A percentile compares a stretch with the other conserved stretches of the same genome.
phyloP scores from a whole-genome alignment of 2,888 invertebrate genomes.

The Leucophenga montana region DNA sequence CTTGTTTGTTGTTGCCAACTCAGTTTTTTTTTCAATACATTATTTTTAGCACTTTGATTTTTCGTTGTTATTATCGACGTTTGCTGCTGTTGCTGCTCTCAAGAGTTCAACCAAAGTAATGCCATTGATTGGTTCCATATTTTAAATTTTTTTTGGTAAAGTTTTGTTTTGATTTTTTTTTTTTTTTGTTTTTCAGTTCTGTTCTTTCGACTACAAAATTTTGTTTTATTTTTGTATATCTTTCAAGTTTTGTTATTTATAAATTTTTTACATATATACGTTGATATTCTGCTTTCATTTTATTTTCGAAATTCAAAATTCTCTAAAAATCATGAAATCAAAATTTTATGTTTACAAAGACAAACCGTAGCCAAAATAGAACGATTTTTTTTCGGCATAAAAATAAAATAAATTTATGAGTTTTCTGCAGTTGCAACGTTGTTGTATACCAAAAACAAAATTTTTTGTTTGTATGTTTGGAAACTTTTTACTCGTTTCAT shows the following conservation, averaged over 20 bases:
- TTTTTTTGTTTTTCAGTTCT: conserved; percentile 31
- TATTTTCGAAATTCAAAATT: conserved; percentile 11
- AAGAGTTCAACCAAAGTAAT: conserved; percentile 56
- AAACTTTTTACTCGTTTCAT: conserved; percentile 21
- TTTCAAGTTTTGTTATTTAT: conserved; percentile 54
- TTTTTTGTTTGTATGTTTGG: conserved; percentile 31
- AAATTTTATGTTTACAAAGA: conserved; percentile 10
- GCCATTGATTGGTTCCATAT: conserved; percentile 59
- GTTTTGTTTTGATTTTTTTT: conserved; percentile 33
- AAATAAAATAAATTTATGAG: conserved; percentile 61
- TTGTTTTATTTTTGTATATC: conserved; percentile 54
- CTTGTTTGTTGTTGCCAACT: conserved; percentile 50
- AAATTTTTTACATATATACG: conserved; percentile 32
- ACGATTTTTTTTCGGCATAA: background rate
- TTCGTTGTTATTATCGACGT: conserved; percentile 46
- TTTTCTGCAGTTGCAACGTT: conserved; percentile 52
- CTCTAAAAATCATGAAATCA: background rate
- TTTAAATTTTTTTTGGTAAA: conserved; percentile 40
- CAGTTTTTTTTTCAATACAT: conserved; percentile 31
- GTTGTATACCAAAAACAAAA: conserved; percentile 12
- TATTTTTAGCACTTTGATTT: conserved; percentile 35
- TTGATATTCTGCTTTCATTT: background rate
- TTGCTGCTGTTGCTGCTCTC: conserved; percentile 37
- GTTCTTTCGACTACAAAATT: conserved; percentile 28
- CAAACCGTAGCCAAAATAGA: background rate